Base-by-base conservation (phyloP, 2,113 vertebrate genomes). In the Oxygymnocypris stewartii region DNA sequence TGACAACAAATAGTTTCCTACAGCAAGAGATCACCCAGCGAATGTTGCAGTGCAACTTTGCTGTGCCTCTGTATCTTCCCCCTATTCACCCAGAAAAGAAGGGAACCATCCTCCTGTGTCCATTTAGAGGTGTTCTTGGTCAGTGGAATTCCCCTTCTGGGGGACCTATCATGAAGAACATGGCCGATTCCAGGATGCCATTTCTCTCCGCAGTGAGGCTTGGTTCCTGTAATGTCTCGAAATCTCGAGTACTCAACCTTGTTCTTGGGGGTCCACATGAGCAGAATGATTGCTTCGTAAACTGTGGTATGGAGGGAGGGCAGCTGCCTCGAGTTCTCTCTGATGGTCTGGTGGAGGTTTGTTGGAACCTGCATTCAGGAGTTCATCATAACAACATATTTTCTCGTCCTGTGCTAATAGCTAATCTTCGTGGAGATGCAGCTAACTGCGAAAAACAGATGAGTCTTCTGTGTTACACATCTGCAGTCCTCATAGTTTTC, bases 1-100 rank as follows among this genome's bases (percentile, higher is more conserved):
- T 95, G 84, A 95, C 94, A 71, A 89, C 96, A 3, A 93, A 95
- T 79, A 88, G 87, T 40, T 95, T 95, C 79, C 90, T 96, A 86
- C 95, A 93, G 42, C 92, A 94, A 51, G 93, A 96, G 81, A 93
- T 96, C 51, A 49, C 94, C 76, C 42, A 86, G 8, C 94, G 89
- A 79, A 96, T 96, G 96, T 61, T 93, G 79, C 91, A 92, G 2
- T 96, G 95, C 42, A 90, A 85, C 57, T 91, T 96, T 92, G 95
- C 96, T 25, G 91, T 97, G 14, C 96, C 96, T 37, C 89, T 97
- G 23, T 89, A 96, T 4, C 91, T 96, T 71, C 96, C 95, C 47
- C 91, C 93, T 54, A 63, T 90, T 16, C 88, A 93, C 79, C 92
- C 91, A 74, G 89, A 92, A 40, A 89, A 92, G 83, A 89, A 89